phyloP scores from a whole-genome alignment of 2,888 invertebrate species.

The Hofmannophila pseudospretella region DNA sequence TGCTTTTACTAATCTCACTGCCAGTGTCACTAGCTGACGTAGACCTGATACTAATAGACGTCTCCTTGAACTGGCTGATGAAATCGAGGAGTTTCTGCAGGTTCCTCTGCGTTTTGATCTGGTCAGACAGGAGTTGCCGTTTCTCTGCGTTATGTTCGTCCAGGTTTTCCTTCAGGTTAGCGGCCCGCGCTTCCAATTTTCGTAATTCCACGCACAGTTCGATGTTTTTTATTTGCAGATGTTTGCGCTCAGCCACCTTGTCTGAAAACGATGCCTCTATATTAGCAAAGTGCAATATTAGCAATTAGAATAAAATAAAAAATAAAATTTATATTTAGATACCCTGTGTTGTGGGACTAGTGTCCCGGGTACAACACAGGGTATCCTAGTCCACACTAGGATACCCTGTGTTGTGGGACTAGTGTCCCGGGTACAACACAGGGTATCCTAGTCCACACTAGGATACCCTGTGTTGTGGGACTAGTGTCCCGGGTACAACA shows the following conservation, averaged over 20 bases:
- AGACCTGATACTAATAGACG: constrained; percentile 57
- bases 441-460: too few relatives aligned
- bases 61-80: constrained; percentile 69
- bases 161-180: constrained; percentile 60
- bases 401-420: too few relatives aligned
- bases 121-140: constrained; percentile 60
- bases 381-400: too few relatives aligned
- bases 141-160: constrained; percentile 70
- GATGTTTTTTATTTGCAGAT: constrained; percentile 65
- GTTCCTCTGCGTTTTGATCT: constrained; percentile 68
- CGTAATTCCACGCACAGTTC: constrained; percentile 64
- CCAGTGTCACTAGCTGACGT: constrained; percentile 61
- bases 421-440: too few relatives aligned
- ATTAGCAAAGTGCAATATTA: too few relatives aligned
- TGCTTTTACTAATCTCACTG: constrained; percentile 64
- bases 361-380: too few relatives aligned
- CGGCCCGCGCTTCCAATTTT: constrained; percentile 63
- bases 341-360: too few relatives aligned
- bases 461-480: too few relatives aligned
- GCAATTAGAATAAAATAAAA: too few relatives aligned
- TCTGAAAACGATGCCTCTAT: constrained; percentile 35
- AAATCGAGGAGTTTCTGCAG: constrained; percentile 71
- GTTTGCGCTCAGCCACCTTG: constrained; percentile 61
- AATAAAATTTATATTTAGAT: too few relatives aligned
- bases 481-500: too few relatives aligned